Base-by-base conservation (phyloP, 1,140 invertebrate genomes). In the Bombus waltoni region DNA sequence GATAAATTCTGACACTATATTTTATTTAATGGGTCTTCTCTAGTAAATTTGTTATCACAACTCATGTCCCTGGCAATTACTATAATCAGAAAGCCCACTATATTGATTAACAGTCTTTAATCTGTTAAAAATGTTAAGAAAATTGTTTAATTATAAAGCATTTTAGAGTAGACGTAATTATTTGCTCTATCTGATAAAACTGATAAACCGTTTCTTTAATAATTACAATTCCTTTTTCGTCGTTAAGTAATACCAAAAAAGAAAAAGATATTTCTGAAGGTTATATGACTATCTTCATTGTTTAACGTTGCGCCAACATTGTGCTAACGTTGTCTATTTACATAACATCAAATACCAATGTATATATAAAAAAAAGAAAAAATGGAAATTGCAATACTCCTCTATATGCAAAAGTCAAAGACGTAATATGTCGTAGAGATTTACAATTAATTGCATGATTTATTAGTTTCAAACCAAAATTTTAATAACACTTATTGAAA, bases 201-300 rank as follows among this genome's bases (percentile, higher is more conserved):
- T 28, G 28, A 59, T 47, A 62, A 71, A 44, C 77, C 13, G 1
- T 71, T 79, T 72, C 42, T 80, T 79, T 80, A 65, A 80, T 35
- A 42, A 77, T 80, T 79, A 28, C 40, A 72, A 84, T 79, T 62
- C 53, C 25, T 62, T 81, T 73, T 44, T n/a, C 42, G 65, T 85
- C 53, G 72, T 88, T 57, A 59, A 68, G n/a, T 62, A 83, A 77
- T 81, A 81, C 79, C 88, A 86, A 86, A 74, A 40, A 80, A 65
- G 40, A 57, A 57, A 22, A 81, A 71, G 44, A 74, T 84, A 89
- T 81, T 77, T 74, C 57, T 77, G 66, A 81, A 81, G 42, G 65
- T 57, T 57, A 73, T 85, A 81, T 73, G 70, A 40, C 32, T 72
- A 84, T 75, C 70, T 65, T 85, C 68, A 76, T 79, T 76, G 57